These are phyloP conservation scores for Scortum barcoo DNA, from an alignment of 2,113 vertebrate genomes.

Conservation along the genomic window DNA sequence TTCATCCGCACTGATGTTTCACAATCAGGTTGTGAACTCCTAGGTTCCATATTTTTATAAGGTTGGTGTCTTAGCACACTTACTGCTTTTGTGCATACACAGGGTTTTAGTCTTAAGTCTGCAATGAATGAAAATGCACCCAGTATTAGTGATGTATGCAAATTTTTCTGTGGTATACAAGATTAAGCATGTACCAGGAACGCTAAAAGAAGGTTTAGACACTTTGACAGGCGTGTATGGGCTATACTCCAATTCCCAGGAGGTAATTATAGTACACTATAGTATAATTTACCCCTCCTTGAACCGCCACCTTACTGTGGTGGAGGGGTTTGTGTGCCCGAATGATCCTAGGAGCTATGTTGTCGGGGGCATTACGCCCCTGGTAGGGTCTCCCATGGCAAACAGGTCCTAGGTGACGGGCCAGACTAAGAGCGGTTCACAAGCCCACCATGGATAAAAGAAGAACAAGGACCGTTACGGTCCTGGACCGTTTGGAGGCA, in stretches of 20 bases:
- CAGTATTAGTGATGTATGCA: neutral
- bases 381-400: too few relatives aligned
- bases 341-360: too few relatives aligned
- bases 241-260: neutral
- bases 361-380: too few relatives aligned
- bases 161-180: neutral
- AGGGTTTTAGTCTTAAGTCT: neutral
- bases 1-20: slow-evolving; percentile 74
- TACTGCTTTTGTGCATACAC: neutral
- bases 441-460: too few relatives aligned
- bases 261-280: neutral
- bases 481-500: too few relatives aligned
- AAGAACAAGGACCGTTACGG: too few relatives aligned
- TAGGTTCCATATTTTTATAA: neutral
- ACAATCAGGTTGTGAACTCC: slow-evolving; percentile 62
- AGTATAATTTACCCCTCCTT: too few relatives aligned
- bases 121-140: neutral
- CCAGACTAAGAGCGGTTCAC: too few relatives aligned
- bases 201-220: neutral
- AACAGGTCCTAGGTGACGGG: too few relatives aligned
- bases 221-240: neutral
- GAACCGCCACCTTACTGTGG: too few relatives aligned
- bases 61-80: neutral
- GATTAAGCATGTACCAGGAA: neutral
- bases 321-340: too few relatives aligned